Evolutionary conservation across 2,888 invertebrate genomes (phyloP), one percentile per base, ranked within the genome.

Genomic region (Mythimna pallens): DNA sequence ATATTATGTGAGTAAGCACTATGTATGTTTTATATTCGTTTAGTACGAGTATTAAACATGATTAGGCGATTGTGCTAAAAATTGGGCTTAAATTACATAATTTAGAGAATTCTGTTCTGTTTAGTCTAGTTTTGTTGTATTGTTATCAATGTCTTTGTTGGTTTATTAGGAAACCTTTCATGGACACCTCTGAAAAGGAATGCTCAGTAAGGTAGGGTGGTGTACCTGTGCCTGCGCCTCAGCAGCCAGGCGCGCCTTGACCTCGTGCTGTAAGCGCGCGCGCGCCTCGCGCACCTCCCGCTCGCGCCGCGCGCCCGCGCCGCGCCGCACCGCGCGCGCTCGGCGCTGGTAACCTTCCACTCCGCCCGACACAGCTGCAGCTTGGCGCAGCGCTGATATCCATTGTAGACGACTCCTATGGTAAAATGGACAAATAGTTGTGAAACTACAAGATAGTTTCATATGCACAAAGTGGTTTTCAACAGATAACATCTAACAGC

Each of bases 311-410:
- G 96, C 94, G n/a, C 97, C 96, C 84, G 97, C 97, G 20, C 96
- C 96, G 1, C 97, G 91, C 65, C 97, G 90, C 9, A 93, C 93
- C 17, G 96, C 95, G 22, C 96, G 92, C 85, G 96, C 97, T 30
- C 97, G 92, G 22, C 98, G 93, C 89, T 98, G 98, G 93, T 97
- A 98, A 2, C 98, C 97, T 86, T 98, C 97, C 43, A 97, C 97
- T 0, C 97, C 97, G 0, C 97, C 97, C 0, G 98, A 97, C 86
- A 98, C 97, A 34, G 97, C 97, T 17, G 98, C 97, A 5, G 98
- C 98, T 78, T 97, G 96, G 71, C 98, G 97, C 9, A 98, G 89
- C 0, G 98, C 97, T n/a, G 98, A 97, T 78, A 98, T 95, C 98
- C 98, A 98, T 92, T 98, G 98, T 47, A 98, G 94, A 65, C 98